Conservation (phyloP, 2,797 vertebrate species). For the Eulemur mongoz region DNA sequence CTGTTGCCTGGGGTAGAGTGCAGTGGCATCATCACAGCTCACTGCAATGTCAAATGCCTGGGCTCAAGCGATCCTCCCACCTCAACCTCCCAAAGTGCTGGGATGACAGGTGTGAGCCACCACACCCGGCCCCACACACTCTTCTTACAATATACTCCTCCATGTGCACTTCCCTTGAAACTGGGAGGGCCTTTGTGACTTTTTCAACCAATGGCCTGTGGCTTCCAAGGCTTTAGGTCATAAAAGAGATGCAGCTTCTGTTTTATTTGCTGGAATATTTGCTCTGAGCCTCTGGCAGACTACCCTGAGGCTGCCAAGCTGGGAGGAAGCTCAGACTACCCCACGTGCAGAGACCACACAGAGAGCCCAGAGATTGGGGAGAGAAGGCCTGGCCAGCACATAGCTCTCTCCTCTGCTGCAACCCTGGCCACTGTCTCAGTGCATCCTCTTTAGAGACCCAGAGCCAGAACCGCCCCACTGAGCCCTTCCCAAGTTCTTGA, state of each 20-base stretch:
- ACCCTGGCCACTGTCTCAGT: background rate
- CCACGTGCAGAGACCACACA: background rate
- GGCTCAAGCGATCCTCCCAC: no score
- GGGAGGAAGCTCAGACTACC: background rate
- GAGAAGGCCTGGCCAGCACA: background rate
- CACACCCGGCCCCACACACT: fast-evolving
- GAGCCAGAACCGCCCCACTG: background rate
- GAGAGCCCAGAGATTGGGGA: background rate
- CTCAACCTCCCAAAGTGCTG: no score
- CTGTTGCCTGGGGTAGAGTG: no score
- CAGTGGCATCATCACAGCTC: no score
- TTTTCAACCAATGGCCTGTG: background rate
- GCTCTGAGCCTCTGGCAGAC: background rate
- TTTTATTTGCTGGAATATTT: background rate
- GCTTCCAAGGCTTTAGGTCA: background rate
- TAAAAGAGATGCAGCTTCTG: background rate
- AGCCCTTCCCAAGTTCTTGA: background rate
- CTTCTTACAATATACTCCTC: background rate
- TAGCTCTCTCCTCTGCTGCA: background rate
- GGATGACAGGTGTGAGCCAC: no score
- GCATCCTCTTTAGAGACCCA: background rate
- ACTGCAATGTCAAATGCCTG: no score
- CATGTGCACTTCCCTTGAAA: fast-evolving
- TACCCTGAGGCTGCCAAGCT: background rate
- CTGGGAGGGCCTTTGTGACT: background rate